Evolutionary conservation across 1,140 invertebrate species (phyloP), one percentile per base, ranked within the genome.

Genomic region (Varroa destructor): DNA sequence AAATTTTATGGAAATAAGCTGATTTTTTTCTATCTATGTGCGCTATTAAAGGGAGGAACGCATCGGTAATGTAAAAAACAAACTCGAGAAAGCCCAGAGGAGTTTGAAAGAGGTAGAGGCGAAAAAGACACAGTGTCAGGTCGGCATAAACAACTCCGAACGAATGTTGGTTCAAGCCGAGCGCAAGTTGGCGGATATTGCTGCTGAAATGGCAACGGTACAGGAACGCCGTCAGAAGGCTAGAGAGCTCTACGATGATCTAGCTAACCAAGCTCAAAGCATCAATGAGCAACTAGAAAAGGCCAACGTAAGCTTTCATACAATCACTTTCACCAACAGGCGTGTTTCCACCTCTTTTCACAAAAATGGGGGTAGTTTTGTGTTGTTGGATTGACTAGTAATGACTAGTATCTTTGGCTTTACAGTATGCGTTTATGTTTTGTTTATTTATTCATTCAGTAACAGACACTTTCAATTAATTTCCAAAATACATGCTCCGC

Each of bases 141-240:
- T 67, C 14, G 61, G 61, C 61, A 67, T 67, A 0, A 85, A 85
- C 57, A 90, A 90, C 74, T 82, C 84, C 25, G 8, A 51, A 71
- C 64, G 78, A 71, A 78, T 78, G 72, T 70, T 79, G 10, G 74
- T 73, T 43, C 80, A 80, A 73, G 46, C 73, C 0, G 82, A 85
- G 74, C 85, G 87, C 55, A 85, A 86, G 75, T 83, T 91, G 56
- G 79, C 84, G 71, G 86, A 84, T 75, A 83, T 89, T 74, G 85
- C 88, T 74, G 81, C 83, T 25, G 89, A 93, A 36, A 71, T 76
- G 0, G 79, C 80, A 56, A 81, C 84, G 8, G 83, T 82, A 0
- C 85, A 88, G 75, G 80, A 85, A 40, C 82, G 83, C 70, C 73
- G 89, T 10, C 82, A 80, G n/a, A 77, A 80, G 1, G 83, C 87